Conservation (phyloP, 2,888 invertebrate species). For the Eupithecia subfuscata region DNA sequence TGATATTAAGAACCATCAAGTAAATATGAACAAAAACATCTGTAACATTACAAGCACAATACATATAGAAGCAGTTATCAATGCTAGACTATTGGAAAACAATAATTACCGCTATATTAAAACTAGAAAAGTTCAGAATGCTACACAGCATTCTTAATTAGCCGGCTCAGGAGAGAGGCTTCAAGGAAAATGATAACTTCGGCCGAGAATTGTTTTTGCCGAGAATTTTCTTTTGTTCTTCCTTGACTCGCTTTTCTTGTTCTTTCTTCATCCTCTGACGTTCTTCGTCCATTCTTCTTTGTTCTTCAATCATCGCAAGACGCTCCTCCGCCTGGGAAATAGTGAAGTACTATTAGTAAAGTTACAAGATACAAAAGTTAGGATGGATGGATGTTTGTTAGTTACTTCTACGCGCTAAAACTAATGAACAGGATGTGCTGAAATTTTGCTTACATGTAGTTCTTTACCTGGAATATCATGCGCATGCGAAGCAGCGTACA, state of each 20-base stretch:
- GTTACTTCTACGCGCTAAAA: neutral
- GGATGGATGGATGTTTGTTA: too few relatives aligned
- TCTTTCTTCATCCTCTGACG: conserved; percentile 96
- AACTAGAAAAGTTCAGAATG: conserved; percentile 28
- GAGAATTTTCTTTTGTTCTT: conserved; percentile 98
- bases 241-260: conserved; percentile 95
- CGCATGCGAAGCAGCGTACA: too few relatives aligned
- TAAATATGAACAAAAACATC: neutral
- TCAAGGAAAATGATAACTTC: conserved; percentile 95
- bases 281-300: conserved; percentile 97
- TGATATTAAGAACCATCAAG: neutral
- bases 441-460: neutral
- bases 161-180: conserved; percentile 88
- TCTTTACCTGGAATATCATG: neutral
- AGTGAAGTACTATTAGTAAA: neutral
- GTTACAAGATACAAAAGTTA: neutral
- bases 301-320: conserved; percentile 98
- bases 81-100: conserved; percentile 20
- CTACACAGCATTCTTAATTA: conserved; percentile 26
- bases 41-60: neutral
- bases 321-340: conserved; percentile 95
- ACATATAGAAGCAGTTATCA: neutral
- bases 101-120: conserved; percentile 25
- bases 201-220: conserved; percentile 99
- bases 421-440: neutral